phyloP scores from a whole-genome alignment of 2,797 vertebrate species.

The Parotocinclus haroldoi region DNA sequence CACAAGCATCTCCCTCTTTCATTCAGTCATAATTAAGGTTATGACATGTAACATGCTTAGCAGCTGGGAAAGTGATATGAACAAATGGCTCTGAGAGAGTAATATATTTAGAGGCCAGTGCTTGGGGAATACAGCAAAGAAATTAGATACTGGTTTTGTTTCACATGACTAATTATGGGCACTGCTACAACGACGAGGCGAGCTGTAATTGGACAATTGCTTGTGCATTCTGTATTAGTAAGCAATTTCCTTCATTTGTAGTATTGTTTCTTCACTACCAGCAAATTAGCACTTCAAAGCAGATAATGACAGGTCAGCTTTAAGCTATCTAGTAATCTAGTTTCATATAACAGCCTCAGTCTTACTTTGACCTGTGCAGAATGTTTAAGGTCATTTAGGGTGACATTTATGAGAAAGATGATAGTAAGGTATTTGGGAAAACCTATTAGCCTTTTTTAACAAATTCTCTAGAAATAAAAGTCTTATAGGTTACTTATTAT shows the following conservation, averaged over 20 bases:
- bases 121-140: not conserved
- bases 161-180: conserved; percentile 34
- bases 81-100: no score
- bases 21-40: no score
- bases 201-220: conserved; percentile 29
- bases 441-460: no score
- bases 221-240: not conserved
- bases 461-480: no score
- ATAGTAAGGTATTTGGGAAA: no score
- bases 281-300: conserved; percentile 5
- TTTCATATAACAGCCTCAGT: not conserved
- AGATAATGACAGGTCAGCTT: conserved; percentile 3
- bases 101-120: not conserved
- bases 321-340: not conserved
- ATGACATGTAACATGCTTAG: no score
- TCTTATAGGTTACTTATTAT: no score
- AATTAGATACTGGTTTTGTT: conserved; percentile 30
- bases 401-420: not conserved
- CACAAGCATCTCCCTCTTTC: no score
- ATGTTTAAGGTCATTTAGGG: not conserved
- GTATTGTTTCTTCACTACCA: no score
- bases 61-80: no score
- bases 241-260: no score
- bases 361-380: not conserved
- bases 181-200: not conserved